Percentiles rank a stretch among this genome's conserved stretches.
Conservation (phyloP, 1,140 invertebrate species). For the Steinernema khuongi region DNA sequence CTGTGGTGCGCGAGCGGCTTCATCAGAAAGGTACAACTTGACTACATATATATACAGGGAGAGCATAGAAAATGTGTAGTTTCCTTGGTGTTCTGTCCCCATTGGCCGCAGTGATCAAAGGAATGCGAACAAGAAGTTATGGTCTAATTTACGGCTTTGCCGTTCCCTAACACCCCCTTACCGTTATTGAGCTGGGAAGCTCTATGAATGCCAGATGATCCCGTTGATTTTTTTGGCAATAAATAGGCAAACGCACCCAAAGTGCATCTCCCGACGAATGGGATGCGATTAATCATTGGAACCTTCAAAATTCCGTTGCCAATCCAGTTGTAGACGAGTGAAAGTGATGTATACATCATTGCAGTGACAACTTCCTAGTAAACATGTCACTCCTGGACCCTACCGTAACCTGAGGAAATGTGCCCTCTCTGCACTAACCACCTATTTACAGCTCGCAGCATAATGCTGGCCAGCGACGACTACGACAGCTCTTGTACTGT, state of each 20-base stretch:
- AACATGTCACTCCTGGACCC: background rate
- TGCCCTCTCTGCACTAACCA: background rate
- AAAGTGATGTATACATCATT: no score
- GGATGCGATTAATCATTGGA: background rate
- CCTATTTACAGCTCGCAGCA: background rate
- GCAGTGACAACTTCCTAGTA: background rate
- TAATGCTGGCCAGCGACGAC: background rate
- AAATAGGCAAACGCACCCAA: no score
- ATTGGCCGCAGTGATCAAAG: background rate
- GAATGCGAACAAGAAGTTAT: no score
- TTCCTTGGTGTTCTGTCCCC: background rate
- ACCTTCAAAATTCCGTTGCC: no score
- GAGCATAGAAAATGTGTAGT: no score
- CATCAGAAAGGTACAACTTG: background rate
- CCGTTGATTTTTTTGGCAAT: background rate
- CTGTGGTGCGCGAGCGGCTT: background rate
- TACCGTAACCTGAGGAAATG: background rate
- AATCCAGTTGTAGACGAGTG: no score
- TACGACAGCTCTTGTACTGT: background rate
- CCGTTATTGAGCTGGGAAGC: background rate
- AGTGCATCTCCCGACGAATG: background rate
- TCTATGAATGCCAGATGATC: background rate
- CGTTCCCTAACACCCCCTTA: background rate
- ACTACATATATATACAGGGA: no score
- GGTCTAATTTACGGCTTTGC: no score